Conservation (phyloP, 1,140 invertebrate genomes). For the Cotesia chilonis region DNA sequence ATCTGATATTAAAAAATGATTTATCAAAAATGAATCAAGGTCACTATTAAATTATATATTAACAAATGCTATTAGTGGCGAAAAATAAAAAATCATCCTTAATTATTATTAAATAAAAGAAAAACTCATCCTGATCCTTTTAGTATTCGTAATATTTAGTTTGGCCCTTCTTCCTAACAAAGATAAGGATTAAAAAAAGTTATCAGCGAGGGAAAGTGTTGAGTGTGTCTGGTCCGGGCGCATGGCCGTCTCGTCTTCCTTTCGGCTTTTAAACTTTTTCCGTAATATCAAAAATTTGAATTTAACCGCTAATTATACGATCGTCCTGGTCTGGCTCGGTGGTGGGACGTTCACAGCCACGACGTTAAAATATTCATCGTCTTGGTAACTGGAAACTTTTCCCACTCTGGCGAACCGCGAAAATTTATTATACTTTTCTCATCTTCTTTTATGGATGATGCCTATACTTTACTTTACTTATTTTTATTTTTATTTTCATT, state of each 20-base stretch:
- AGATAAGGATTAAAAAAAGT: conserved; percentile 23
- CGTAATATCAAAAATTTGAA: conserved; percentile 61
- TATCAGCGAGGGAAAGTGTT: conserved; percentile 16
- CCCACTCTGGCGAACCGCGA: conserved; percentile 43
- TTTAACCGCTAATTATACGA: conserved; percentile 61
- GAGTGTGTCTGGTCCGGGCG: not conserved
- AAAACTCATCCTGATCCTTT: conserved; percentile 13
- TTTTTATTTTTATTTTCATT: conserved; percentile 7
- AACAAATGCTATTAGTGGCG: too few relatives aligned
- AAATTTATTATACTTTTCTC: conserved; percentile 54
- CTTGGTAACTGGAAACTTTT: conserved; percentile 58
- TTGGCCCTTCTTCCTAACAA: not conserved
- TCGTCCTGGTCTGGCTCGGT: conserved; percentile 30
- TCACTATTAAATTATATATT: too few relatives aligned
- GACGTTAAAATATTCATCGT: conserved; percentile 61
- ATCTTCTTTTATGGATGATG: conserved; percentile 27
- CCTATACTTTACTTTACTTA: conserved; percentile 14
- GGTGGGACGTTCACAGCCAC: conserved; percentile 37
- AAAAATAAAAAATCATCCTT: conserved; percentile 1
- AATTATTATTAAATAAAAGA: not conserved
- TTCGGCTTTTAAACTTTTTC: conserved; percentile 49
- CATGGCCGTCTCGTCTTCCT: conserved; percentile 19
- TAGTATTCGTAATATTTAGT: conserved; percentile 2
- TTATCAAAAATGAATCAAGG: too few relatives aligned
- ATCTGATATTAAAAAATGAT: too few relatives aligned